Percentiles rank a stretch among this genome's conserved stretches.
These are phyloP conservation scores for Gouania willdenowi DNA, from an alignment of 2,797 vertebrate species.

Conservation along the genomic window DNA sequence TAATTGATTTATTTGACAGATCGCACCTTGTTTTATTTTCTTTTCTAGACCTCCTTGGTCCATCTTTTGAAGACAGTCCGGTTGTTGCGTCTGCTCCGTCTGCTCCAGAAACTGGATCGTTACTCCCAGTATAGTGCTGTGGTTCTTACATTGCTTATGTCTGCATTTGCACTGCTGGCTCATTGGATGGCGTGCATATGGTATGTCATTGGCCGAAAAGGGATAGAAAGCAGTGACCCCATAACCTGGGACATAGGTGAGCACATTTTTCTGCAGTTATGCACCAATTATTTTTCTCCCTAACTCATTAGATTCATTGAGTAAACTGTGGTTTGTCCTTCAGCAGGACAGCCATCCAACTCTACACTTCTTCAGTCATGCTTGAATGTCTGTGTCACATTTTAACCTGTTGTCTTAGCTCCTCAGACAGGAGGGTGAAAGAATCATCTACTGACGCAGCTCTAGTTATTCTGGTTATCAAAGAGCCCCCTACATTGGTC, in stretches of 20 bases:
- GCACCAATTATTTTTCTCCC: too few species aligned
- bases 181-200: constrained; percentile 97
- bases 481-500: not conserved
- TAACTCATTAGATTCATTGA: too few species aligned
- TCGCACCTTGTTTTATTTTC: too few species aligned
- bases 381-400: constrained; percentile 13
- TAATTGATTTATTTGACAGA: too few species aligned
- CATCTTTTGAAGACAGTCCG: constrained; percentile 92
- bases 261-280: constrained; percentile 5
- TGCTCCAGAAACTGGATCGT: constrained; percentile 93
- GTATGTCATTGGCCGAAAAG: constrained; percentile 90
- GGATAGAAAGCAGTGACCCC: constrained; percentile 87
- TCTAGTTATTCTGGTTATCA: not conserved
- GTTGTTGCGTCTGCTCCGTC: constrained; percentile 86
- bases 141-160: constrained; percentile 94
- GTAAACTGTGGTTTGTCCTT: too few species aligned
- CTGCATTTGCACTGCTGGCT: constrained; percentile 90
- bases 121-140: constrained; percentile 96
- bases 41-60: constrained; percentile 86
- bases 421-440: constrained; percentile 2
- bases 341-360: too few species aligned
- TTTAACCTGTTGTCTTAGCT: constrained; percentile 5
- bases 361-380: constrained; percentile 1
- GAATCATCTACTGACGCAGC: not conserved
- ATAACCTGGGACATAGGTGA: constrained; percentile 94